Conservation (phyloP, 2,888 invertebrate species). For the Diplolepis rosae region DNA sequence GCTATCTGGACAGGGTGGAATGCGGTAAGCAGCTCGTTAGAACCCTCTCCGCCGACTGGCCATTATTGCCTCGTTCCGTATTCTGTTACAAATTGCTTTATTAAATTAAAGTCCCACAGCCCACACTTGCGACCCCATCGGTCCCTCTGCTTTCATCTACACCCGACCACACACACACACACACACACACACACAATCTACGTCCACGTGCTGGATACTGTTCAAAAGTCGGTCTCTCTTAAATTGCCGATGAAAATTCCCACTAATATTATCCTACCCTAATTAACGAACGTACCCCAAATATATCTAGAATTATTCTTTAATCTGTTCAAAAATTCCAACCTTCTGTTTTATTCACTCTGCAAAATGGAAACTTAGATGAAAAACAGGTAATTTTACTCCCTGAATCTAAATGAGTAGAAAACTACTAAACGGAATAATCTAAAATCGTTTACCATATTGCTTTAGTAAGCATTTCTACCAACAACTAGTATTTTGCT, state of each 20-base stretch:
- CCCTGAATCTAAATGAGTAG: too few species aligned
- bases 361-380: background rate
- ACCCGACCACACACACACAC: conserved; percentile 41
- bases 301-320: background rate
- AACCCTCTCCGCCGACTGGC: conserved; percentile 67
- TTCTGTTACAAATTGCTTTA: conserved; percentile 75
- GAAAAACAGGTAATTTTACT: too few species aligned
- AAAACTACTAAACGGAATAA: too few species aligned
- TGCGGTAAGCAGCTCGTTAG: conserved; percentile 74
- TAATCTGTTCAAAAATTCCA: background rate
- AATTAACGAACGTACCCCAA: conserved; percentile 35
- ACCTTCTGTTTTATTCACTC: background rate
- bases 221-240: conserved; percentile 40
- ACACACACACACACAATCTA: conserved; percentile 36
- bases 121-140: conserved; percentile 54
- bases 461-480: too few species aligned
- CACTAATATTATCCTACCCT: conserved; percentile 34
- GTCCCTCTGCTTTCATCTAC: conserved; percentile 27
- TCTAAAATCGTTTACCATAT: too few species aligned
- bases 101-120: conserved; percentile 73
- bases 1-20: conserved; percentile 55
- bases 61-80: conserved; percentile 74
- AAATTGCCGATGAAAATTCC: conserved; percentile 47
- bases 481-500: too few species aligned
- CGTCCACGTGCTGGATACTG: conserved; percentile 20